Conservation (phyloP, 2,113 vertebrate species). For the Gobius niger region DNA sequence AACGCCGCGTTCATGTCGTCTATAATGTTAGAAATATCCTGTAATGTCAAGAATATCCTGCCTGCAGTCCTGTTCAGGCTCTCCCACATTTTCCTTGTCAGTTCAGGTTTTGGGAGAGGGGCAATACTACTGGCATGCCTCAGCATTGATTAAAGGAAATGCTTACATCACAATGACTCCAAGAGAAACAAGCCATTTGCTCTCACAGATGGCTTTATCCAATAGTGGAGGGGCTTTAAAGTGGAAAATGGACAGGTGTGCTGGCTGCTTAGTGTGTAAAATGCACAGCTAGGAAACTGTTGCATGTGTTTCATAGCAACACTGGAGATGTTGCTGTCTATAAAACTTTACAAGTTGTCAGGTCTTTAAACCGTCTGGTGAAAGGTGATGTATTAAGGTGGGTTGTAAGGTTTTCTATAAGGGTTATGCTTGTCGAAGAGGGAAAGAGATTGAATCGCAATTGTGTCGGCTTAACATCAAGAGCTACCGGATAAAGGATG, state of each 20-base stretch:
- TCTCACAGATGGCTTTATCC: conserved; percentile 41
- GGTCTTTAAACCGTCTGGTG: background rate
- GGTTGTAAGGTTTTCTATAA: background rate
- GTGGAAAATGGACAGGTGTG: conserved; percentile 47
- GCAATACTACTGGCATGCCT: conserved; percentile 47
- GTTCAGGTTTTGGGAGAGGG: conserved; percentile 26
- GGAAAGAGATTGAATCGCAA: background rate
- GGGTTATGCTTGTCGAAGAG: background rate
- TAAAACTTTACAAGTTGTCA: conserved; percentile 1
- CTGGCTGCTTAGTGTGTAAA: conserved; percentile 1
- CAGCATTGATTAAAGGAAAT: conserved; percentile 67
- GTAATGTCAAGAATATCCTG: background rate
- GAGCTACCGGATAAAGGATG: no score
- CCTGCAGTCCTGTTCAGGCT: conserved; percentile 20
- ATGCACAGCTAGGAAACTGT: background rate
- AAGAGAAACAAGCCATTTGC: conserved; percentile 45
- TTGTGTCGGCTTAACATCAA: no score
- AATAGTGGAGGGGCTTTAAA: conserved; percentile 26
- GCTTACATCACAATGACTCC: conserved; percentile 58
- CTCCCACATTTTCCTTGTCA: conserved; percentile 32
- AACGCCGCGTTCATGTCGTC: background rate
- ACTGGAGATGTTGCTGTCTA: background rate
- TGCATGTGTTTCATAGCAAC: conserved; percentile 29
- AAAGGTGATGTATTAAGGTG: background rate
- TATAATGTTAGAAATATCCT: background rate